Evolutionary conservation across 2,888 invertebrate species (phyloP).

Genomic region (Candidula unifasciata): DNA sequence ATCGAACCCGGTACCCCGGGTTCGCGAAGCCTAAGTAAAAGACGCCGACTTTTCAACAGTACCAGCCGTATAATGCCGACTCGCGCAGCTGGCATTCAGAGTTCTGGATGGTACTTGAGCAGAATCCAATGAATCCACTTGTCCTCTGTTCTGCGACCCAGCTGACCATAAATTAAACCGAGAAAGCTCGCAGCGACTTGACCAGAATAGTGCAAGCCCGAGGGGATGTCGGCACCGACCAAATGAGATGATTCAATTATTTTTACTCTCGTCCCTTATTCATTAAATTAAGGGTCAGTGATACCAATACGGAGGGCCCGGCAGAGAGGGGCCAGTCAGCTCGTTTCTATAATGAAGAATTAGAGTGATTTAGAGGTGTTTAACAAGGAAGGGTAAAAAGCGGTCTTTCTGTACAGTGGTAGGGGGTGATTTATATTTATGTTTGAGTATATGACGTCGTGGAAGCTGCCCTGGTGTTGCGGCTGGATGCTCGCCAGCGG

Average conservation of each 20-base stretch:
- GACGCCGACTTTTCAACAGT: no score
- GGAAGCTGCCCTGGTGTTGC: no score
- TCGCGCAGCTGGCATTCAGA: constrained; percentile 15
- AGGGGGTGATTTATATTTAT: no score
- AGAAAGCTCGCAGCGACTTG: constrained; percentile 26
- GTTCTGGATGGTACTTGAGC: not conserved
- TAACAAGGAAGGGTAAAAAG: no score
- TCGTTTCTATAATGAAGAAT: not conserved
- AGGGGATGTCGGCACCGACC: constrained; percentile 7
- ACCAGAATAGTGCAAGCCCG: constrained; percentile 11
- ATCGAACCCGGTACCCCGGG: no score
- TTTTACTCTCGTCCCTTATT: constrained; percentile 18
- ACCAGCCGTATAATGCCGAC: not conserved
- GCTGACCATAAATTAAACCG: constrained; percentile 23
- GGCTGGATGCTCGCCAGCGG: no score
- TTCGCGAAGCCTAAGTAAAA: no score
- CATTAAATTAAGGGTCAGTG: constrained; percentile 25
- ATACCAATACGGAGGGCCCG: constrained; percentile 6
- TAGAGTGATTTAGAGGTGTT: not conserved
- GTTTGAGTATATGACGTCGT: no score
- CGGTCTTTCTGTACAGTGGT: no score
- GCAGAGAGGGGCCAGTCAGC: not conserved
- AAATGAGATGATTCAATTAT: constrained; percentile 37
- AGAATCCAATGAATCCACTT: constrained; percentile 7
- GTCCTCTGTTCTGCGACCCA: not conserved